These are phyloP conservation scores for Amphipoea lucens DNA, from an alignment of 2,888 invertebrate species.

Conservation along the genomic window DNA sequence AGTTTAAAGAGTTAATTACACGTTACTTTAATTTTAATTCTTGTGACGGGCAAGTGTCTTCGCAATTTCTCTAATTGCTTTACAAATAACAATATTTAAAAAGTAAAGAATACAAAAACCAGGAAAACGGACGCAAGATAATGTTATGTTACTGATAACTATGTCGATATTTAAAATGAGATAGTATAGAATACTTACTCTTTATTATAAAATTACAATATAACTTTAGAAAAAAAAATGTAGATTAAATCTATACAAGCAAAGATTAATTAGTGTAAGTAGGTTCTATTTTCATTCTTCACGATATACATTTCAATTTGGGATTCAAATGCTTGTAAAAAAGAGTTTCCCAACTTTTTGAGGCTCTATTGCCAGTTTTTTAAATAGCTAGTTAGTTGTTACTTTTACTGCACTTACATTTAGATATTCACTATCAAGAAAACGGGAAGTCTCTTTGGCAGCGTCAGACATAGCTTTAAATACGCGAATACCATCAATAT, in stretches of 20 bases:
- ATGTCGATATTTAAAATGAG: background rate
- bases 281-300: background rate
- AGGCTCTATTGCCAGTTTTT: no score
- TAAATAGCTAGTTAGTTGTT: background rate
- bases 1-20: conserved; percentile 3
- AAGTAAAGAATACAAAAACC: background rate
- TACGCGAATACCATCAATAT: background rate
- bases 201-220: no score
- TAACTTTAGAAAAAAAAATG: no score
- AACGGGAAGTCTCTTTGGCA: background rate
- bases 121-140: background rate
- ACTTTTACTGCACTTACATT: background rate
- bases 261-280: background rate
- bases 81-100: conserved; percentile 11
- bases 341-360: background rate
- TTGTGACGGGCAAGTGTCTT: conserved; percentile 1
- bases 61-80: conserved; percentile 18
- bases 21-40: conserved; percentile 10
- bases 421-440: background rate
- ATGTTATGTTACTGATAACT: background rate
- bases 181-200: background rate
- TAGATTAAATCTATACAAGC: background rate
- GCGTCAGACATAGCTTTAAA: background rate
- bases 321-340: background rate
- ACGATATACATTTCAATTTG: background rate